Base-by-base conservation (phyloP, 1,140 invertebrate genomes). In the Dufourea novaeangliae region DNA sequence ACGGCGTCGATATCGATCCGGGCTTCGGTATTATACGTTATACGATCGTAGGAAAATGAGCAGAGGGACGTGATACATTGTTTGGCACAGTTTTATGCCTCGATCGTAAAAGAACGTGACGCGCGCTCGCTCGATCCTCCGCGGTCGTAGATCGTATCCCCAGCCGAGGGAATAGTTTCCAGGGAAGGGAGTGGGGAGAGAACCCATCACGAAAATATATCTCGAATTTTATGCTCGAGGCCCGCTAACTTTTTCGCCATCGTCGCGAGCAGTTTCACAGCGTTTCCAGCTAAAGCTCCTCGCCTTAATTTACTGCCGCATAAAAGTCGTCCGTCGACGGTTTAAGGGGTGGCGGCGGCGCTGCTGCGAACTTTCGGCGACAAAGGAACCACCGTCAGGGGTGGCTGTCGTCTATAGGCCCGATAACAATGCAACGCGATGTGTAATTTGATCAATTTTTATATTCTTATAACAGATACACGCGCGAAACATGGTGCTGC, bases 221-320 rank as follows among this genome's bases (percentile, higher is more conserved):
- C 80, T 46, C 34, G 41, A 64, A 67, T 72, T 83, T 83, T 83
- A 82, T 79, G 82, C 22, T n/a, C 69, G 39, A 17, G 50, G 0
- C 37, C 54, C 14, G 44, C 63, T 44, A 73, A 74, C 63, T 52
- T 74, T 56, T 69, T 83, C 82, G 70, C 80, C 54, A 27, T 39
- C 78, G 44, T 52, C 37, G 57, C 59, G 44, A 29, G 61, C 78
- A 32, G 25, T 56, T 66, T 71, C 50, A 32, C 61, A 59, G 44
- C 59, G 44, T 70, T 74, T 80, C 62, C 32, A 52, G 10, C 32
- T 27, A 34, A 61, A 70, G 37, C 37, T 62, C 32, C 27, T n/a
- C n/a, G n/a, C 67, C 79, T 79, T 83, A 82, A 83, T 83, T 83
- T 83, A 83, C 81, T 68, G 59, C 56, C 64, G 64, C 82, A 83